Base-by-base conservation (phyloP, 2,888 invertebrate species). In the Lathronympha strigana region DNA sequence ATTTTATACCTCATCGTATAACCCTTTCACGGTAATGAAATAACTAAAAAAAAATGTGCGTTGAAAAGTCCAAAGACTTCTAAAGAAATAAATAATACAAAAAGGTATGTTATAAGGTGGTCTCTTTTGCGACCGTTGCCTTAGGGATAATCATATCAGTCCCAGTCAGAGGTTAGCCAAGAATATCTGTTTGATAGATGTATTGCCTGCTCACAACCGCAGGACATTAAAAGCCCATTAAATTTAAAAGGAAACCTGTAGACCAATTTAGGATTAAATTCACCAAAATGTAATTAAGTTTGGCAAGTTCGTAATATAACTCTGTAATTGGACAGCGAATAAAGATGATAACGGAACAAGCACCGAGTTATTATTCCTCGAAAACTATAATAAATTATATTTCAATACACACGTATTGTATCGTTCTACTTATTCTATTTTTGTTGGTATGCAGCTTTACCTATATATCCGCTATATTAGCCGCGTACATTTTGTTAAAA, bases 231-330 rank as follows among this genome's bases (percentile, higher is more conserved):
- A 47, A 23, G 45, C 23, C 23, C 23, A n/a, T 23, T n/a, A 47
- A 47, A 47, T 4, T n/a, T n/a, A 23, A n/a, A 15, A 15, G n/a
- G 8, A 25, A 11, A 8, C 25, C 25, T 50, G 17, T 17, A 28
- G 2, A 28, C 17, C 50, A 50, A 50, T 50, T 50, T 11, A 28
- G 50, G 47, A 47, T 47, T 21, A 23, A 45, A 45, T 45, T 13
- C 49, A 15, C 25, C 25, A n/a, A 47, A 23, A 28, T 25, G 15
- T 2, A 15, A 15, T 49, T 25, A 3, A 1, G 49, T n/a, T 28
- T 6, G n/a, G n/a, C n/a, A 13, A 15, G 15, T 50, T 43, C 11
- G 11, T 43, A 43, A 43, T 43, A 43, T 50, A 17, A 50, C 28
- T 6, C 28, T 23, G 49, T 28, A 28, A 28, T 50, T 17, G 17